Percentiles rank a stretch among this genome's conserved stretches.
Conservation (phyloP, 2,888 invertebrate genomes). For the Ophraella communa region DNA sequence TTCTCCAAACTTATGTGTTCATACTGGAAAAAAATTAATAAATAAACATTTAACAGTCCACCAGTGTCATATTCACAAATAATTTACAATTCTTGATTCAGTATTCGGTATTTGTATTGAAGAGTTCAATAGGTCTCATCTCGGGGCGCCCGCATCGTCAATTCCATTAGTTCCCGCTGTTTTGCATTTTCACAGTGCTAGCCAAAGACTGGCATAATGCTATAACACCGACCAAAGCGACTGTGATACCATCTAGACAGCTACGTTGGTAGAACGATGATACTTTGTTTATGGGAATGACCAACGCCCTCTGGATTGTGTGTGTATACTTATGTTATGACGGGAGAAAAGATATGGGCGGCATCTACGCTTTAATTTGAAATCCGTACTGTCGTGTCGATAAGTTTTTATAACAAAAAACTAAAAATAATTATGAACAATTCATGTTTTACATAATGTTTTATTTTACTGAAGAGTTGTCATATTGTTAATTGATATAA, state of each 20-base stretch:
- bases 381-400: not conserved
- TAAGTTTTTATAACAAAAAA: not conserved
- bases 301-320: conserved; percentile 29
- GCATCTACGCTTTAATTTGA: conserved; percentile 11
- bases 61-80: not conserved
- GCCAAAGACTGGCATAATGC: conserved; percentile 14
- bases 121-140: conserved; percentile 36
- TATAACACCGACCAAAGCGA: conserved; percentile 18
- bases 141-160: conserved; percentile 37
- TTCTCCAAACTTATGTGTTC: not conserved
- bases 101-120: conserved; percentile 18
- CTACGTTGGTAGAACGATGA: conserved; percentile 27
- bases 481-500: too few species aligned
- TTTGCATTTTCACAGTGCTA: conserved; percentile 37
- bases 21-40: not conserved
- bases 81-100: conserved; percentile 1
- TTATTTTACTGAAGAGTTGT: too few species aligned
- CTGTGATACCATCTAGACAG: conserved; percentile 34
- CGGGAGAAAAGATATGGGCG: conserved; percentile 17
- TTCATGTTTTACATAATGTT: too few species aligned
- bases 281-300: conserved; percentile 34
- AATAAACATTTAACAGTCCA: not conserved
- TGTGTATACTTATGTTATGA: conserved; percentile 27
- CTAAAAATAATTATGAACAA: too few species aligned
- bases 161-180: conserved; percentile 40